Conservation (phyloP, 2,113 vertebrate genomes). For the Sinocyclocheilus anshuiensis region DNA sequence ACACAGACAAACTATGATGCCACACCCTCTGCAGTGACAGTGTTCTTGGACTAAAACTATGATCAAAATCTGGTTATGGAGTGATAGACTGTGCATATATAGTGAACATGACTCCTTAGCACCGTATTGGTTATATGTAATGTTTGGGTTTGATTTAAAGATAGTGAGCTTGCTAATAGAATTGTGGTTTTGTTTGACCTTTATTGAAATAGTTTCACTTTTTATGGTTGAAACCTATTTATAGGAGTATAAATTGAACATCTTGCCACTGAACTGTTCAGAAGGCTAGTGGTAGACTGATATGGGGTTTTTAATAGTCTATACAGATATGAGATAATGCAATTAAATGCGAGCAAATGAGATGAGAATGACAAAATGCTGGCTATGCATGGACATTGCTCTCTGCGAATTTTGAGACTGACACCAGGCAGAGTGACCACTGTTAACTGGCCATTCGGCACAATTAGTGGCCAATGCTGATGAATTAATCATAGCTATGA, state of each 20-base stretch:
- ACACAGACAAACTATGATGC: neutral
- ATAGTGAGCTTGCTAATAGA: neutral
- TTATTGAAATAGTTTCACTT: no score
- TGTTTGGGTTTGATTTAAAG: neutral
- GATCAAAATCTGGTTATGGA: neutral
- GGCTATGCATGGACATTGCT: neutral
- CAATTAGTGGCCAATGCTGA: neutral
- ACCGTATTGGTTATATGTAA: neutral
- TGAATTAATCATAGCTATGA: conserved; percentile 58
- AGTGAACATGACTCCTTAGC: neutral
- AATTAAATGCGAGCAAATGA: no score
- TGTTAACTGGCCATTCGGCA: no score
- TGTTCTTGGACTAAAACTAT: neutral
- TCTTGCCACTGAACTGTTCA: neutral
- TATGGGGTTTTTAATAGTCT: neutral
- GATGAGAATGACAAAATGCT: neutral
- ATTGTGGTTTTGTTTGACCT: no score
- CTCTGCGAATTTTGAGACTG: no score
- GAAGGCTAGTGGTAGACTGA: neutral
- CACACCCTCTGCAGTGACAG: neutral
- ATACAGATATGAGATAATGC: neutral
- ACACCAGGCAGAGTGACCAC: no score
- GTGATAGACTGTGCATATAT: neutral
- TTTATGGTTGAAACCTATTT: no score
- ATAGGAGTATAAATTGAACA: no score